Conservation (phyloP, 2,888 invertebrate species). For the Tipula lateralis region DNA sequence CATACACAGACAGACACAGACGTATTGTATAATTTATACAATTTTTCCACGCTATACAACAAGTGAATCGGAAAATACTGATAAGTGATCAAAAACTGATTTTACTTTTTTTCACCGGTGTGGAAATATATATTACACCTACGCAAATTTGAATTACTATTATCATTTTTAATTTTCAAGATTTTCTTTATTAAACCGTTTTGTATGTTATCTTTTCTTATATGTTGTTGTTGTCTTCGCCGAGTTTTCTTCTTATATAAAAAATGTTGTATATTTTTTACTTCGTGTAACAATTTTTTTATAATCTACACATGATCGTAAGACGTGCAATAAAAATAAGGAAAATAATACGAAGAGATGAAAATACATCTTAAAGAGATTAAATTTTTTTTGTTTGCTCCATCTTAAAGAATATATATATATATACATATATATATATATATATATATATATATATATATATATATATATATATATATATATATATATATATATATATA, state of each 20-base stretch:
- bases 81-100: neutral
- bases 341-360: conserved; percentile 1
- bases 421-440: neutral
- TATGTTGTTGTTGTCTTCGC: neutral
- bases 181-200: neutral
- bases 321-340: conserved; percentile 1
- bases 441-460: neutral
- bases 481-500: neutral
- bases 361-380: conserved; percentile 1
- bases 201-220: neutral
- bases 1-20: neutral
- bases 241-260: neutral
- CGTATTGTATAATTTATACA: too few relatives aligned
- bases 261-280: neutral
- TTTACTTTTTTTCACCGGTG: neutral
- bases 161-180: neutral
- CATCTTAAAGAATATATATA: neutral
- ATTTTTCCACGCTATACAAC: neutral
- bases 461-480: neutral
- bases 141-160: neutral
- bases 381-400: neutral
- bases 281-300: neutral
- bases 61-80: neutral
- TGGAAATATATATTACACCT: neutral
- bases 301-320: neutral